A percentile compares a stretch with the other conserved stretches of the same genome.
phyloP scores from a whole-genome alignment of 30 jellyfish, hydroid and myxozoan species.

The Nemopilema nomurai region DNA sequence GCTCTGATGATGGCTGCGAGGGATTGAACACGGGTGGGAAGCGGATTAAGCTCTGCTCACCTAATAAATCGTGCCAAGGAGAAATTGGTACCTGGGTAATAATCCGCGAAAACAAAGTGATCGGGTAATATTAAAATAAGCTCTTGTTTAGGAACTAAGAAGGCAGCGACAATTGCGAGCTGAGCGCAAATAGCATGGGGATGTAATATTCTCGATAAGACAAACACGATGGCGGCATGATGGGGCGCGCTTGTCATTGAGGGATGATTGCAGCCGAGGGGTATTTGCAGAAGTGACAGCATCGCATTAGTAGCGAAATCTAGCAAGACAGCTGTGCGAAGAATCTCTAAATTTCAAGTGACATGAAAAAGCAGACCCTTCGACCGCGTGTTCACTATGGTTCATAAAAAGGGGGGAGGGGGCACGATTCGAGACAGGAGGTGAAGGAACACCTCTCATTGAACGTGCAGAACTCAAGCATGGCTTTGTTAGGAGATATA shows the following conservation, averaged over 20 bases:
- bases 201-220: not conserved
- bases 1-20: not conserved
- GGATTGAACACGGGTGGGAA: constrained; percentile 12
- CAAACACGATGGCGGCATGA: not conserved
- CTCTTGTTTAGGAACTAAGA: not conserved
- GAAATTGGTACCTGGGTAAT: constrained; percentile 1
- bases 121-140: not conserved
- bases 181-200: not conserved
- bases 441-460: no score
- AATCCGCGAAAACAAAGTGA: constrained; percentile 2
- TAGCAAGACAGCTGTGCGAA: not conserved
- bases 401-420: no score
- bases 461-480: no score
- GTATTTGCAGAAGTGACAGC: not conserved
- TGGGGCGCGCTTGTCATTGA: not conserved
- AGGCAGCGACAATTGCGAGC: not conserved
- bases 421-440: no score
- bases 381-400: not conserved
- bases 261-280: not conserved
- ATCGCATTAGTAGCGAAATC: not conserved
- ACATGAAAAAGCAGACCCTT: not conserved
- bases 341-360: not conserved
- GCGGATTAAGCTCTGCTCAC: constrained; percentile 22
- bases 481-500: no score
- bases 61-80: constrained; percentile 23